Base-by-base conservation (phyloP, 2,797 vertebrate genomes). In the Eupleurogrammus muticus region DNA sequence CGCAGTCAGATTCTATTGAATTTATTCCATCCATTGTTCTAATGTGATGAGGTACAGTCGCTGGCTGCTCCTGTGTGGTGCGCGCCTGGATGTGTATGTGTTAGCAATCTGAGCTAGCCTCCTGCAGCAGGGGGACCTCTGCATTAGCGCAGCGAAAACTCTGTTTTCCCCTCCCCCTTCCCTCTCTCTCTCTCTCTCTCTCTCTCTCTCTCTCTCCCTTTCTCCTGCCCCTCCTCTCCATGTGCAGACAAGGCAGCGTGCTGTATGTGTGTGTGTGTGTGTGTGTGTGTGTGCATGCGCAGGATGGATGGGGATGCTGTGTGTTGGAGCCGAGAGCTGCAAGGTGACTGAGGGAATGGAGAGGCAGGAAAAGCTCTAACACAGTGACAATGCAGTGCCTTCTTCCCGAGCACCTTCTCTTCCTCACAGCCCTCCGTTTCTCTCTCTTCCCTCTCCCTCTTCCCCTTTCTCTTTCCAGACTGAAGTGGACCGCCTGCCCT, bases 401-500 rank as follows among this genome's bases (percentile, higher is more conserved):
- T 83, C 70, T 87, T 79, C 77, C 75, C 4, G 51, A 73, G 58
- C 77, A 75, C 80, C 75, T 79, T 79, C 72, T 76, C 72, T 63
- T 86, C 72, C 74, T 82, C 74, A 77, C 79, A 79, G 86, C 82
- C 74, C 57, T 83, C 79, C 75, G 63, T 81, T 55, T 83, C 61
- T 88, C 66, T 73, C 56, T 83, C 65, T 74, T 66, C 73, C 76
- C 84, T 90, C 73, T 87, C 70, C 78, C 75, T 80, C 66, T 79
- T 80, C 81, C 71, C 66, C 49, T 77, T 70, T 70, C 44, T 81
- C 70, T 71, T 78, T 88, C 90, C 85, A 99, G 98, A 96, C 95
- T 90, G 97, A 97, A 96, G 95, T 97, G 95, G 96, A 97, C 92
- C 90, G 87, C 89, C 95, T 99, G 91, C 96, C 97, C 92, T 82